Evolutionary conservation across 2,888 invertebrate genomes (phyloP), one percentile per base, ranked within the genome.

Genomic region (Meta bourneti): DNA sequence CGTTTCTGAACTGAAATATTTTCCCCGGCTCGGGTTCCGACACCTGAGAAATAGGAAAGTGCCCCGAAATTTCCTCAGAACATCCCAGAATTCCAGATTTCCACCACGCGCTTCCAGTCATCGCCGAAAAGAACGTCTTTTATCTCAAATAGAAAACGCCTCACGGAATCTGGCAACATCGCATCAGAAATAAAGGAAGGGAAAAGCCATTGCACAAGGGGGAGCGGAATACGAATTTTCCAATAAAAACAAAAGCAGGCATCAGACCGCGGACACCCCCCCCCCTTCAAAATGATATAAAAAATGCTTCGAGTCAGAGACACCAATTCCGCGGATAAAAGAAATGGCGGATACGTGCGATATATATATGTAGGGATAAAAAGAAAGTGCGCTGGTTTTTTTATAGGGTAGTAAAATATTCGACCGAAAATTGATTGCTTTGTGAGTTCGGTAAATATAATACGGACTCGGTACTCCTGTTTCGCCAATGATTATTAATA

Each of bases 361-460:
- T 69, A 82, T 75, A 88, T 79, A 87, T 78, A 78, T 86, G 86
- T 77, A 78, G 77, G 75, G 78, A 70, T 52, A 20, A 48, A 61
- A 61, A 70, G 77, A 77, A 78, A 75, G 75, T 48, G n/a, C 74
- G 74, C 84, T 51, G 72, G 52, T 72, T 75, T 78, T 84, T 88
- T 81, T 81, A 80, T 80, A 70, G 49, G 69, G 83, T 77, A 77
- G 71, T 89, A 83, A 89, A 89, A 89, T 84, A 78, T 79, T 83
- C 19, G 71, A 78, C 89, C 77, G 71, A 83, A 89, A 89, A 79
- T 83, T 78, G 83, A 84, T 89, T 89, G 89, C 78, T 84, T 89
- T 84, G 83, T 89, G 83, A 89, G 79, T 89, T 84, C 84, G 83
- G 83, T 89, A 84, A 83, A 84, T 84, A 84, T 84, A 83, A 89